These are phyloP conservation scores for Crambe crambe DNA, from an alignment of 37 sponge, comb jelly and placozoan species.

Conservation along the genomic window DNA sequence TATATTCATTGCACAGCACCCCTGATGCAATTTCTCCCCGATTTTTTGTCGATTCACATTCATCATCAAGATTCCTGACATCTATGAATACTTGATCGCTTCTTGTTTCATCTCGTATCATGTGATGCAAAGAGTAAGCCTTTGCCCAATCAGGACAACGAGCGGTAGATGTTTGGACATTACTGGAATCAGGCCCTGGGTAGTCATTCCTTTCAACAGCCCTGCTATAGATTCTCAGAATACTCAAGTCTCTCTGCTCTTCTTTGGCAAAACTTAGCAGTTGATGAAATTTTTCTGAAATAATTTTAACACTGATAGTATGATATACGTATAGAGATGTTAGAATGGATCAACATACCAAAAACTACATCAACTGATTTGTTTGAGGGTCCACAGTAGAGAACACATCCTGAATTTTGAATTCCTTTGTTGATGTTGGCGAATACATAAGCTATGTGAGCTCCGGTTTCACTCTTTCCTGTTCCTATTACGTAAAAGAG, in stretches of 20 bases:
- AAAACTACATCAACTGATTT: constrained; percentile 62
- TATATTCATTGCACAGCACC: not conserved
- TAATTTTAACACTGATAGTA: no score
- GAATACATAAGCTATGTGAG: constrained; percentile 56
- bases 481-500: constrained; percentile 24
- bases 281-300: not conserved
- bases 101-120: no score
- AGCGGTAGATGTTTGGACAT: no score
- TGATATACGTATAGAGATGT: no score
- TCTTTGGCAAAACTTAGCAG: constrained; percentile 5
- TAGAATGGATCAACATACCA: no score
- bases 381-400: no score
- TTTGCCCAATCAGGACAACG: not conserved
- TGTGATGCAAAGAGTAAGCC: constrained; percentile 45
- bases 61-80: no score
- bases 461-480: constrained; percentile 71
- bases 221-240: constrained; percentile 42
- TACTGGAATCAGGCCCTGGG: no score
- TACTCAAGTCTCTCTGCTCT: constrained; percentile 1
- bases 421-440: constrained; percentile 7
- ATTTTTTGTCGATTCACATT: no score
- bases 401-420: constrained; percentile 53
- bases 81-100: no score
- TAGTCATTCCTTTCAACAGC: constrained; percentile 39
- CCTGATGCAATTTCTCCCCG: no score